phyloP scores from a whole-genome alignment of 2,888 invertebrate species.

The Loripinus fragilis region DNA sequence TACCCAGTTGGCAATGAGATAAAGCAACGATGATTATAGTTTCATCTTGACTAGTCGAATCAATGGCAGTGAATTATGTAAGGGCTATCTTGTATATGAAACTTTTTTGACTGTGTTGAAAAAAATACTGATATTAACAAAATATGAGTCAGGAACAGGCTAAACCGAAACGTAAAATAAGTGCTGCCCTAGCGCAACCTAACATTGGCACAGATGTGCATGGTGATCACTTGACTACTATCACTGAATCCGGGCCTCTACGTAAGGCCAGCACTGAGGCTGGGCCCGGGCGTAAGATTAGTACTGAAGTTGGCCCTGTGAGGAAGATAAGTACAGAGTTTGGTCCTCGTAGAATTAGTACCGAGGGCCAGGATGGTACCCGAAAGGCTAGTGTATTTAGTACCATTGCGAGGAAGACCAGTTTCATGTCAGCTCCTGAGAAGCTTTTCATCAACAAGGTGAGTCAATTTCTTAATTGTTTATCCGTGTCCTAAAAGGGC shows the following conservation, averaged over 20 bases:
- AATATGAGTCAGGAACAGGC: conserved; percentile 25
- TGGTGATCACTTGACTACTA: conserved; percentile 46
- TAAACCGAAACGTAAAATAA: conserved; percentile 53
- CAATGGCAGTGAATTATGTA: too few relatives aligned
- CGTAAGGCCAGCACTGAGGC: conserved; percentile 47
- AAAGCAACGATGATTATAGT: too few relatives aligned
- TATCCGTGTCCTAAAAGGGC: too few relatives aligned
- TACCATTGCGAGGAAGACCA: conserved; percentile 50
- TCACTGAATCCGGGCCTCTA: conserved; percentile 43
- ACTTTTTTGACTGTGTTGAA: not conserved
- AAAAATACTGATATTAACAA: not conserved
- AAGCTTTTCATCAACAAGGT: conserved; percentile 53
- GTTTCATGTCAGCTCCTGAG: conserved; percentile 48
- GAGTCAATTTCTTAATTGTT: too few relatives aligned
- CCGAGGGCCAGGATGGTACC: conserved; percentile 32
- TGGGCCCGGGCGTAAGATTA: conserved; percentile 17
- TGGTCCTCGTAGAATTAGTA: conserved; percentile 39
- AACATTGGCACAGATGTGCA: conserved; percentile 40
- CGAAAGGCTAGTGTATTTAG: conserved; percentile 52
- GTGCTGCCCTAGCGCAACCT: conserved; percentile 50
- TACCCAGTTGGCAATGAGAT: too few relatives aligned
- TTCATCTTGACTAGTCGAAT: too few relatives aligned
- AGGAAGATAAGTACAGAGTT: conserved; percentile 48
- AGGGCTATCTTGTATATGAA: too few relatives aligned
- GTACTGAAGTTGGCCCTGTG: conserved; percentile 26